Conservation (phyloP, 2,888 invertebrate genomes). For the Pterobdella sp. region DNA sequence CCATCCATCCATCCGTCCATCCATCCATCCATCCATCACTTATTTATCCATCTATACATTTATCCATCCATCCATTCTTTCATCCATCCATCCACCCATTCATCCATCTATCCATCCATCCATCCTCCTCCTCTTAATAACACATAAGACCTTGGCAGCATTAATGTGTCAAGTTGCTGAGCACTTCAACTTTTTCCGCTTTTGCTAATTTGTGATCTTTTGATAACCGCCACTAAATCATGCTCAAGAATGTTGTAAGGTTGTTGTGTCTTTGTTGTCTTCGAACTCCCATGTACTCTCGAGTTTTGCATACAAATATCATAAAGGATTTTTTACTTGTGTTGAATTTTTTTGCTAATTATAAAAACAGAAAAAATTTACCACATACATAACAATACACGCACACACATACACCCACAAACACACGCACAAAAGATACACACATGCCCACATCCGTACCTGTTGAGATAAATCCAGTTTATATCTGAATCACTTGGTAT, state of each 20-base stretch:
- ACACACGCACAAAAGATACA: too few species aligned
- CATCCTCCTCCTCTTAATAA: not conserved
- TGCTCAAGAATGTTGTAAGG: too few species aligned
- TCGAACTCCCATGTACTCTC: not conserved
- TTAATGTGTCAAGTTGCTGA: not conserved
- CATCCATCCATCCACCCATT: conserved; percentile 9
- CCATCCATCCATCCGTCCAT: conserved; percentile 14
- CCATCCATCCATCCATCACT: conserved; percentile 10
- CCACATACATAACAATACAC: not conserved
- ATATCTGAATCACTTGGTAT: too few species aligned
- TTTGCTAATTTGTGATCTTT: too few species aligned
- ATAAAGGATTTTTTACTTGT: not conserved
- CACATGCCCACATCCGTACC: too few species aligned
- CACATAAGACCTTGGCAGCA: not conserved
- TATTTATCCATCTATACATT: not conserved
- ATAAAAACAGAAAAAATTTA: not conserved
- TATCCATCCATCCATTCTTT: conserved; percentile 9
- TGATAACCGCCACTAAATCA: too few species aligned
- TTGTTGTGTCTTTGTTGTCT: too few species aligned
- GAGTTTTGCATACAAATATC: not conserved
- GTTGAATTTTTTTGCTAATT: not conserved
- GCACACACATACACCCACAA: not conserved
- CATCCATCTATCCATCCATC: conserved; percentile 16
- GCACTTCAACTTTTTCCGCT: not conserved
- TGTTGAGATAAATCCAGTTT: too few species aligned